A percentile compares a stretch with the other conserved stretches of the same genome.
These are phyloP conservation scores for Linurgus olivaceus DNA, from an alignment of 2,797 vertebrate genomes.

Conservation along the genomic window DNA sequence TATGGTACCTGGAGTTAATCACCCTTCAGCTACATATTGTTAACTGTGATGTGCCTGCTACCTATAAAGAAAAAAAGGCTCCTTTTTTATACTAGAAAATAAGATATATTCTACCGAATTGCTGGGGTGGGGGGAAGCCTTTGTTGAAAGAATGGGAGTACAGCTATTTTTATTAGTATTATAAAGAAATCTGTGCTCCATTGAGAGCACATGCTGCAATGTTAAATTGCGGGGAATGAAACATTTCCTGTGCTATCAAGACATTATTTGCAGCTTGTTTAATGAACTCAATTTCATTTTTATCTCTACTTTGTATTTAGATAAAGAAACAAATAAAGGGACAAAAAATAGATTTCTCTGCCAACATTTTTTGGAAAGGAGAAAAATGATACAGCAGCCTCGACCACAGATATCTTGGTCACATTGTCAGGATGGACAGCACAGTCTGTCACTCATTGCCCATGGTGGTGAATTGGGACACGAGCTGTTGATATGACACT, in stretches of 20 bases:
- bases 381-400: slow-evolving; percentile 1
- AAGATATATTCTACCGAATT: slow-evolving; percentile 42
- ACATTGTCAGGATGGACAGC: slow-evolving; percentile 45
- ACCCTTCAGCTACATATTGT: slow-evolving; percentile 66
- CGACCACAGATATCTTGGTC: slow-evolving; percentile 38
- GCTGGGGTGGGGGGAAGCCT: neutral
- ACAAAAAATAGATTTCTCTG: slow-evolving; percentile 20
- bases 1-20: slow-evolving; percentile 66
- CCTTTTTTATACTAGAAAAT: slow-evolving; percentile 43
- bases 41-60: slow-evolving; percentile 50
- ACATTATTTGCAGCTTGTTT: slow-evolving; percentile 56
- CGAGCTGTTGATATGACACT: slow-evolving; percentile 56
- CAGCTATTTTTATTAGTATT: slow-evolving; percentile 60
- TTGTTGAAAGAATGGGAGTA: slow-evolving; percentile 54
- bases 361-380: neutral
- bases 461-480: slow-evolving; percentile 8
- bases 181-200: slow-evolving; percentile 44
- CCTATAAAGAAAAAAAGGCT: slow-evolving; percentile 49
- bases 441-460: slow-evolving; percentile 53
- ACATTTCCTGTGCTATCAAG: slow-evolving; percentile 34
- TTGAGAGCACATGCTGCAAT: slow-evolving; percentile 5
- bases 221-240: neutral
- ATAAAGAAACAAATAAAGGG: slow-evolving; percentile 63
- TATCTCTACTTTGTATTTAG: slow-evolving; percentile 61
- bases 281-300: slow-evolving; percentile 63